phyloP scores from a whole-genome alignment of 2,888 invertebrate genomes.

The Ischnus inquisitorius region DNA sequence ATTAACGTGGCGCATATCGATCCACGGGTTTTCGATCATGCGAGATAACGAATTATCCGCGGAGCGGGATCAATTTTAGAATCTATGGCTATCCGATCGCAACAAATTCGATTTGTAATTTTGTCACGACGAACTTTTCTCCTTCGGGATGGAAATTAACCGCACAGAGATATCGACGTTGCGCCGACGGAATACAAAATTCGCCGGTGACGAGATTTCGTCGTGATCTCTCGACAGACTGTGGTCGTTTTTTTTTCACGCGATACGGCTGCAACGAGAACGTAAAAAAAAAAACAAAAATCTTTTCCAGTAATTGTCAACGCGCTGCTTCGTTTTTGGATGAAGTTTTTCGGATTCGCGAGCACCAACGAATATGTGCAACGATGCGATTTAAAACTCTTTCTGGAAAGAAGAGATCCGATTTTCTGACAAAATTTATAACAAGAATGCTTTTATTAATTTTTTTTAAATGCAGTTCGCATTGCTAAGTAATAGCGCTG shows the following conservation, averaged over 20 bases:
- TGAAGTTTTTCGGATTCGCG: too few species aligned
- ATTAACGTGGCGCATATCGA: slow-evolving; percentile 3
- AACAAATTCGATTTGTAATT: slow-evolving; percentile 15
- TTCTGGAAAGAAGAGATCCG: too few species aligned
- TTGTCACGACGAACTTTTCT: slow-evolving; percentile 3
- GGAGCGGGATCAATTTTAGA: background rate
- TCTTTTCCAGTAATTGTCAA: too few species aligned
- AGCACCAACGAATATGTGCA: too few species aligned
- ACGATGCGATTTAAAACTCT: too few species aligned
- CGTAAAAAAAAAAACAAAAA: background rate
- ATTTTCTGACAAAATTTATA: too few species aligned
- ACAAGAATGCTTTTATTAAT: too few species aligned
- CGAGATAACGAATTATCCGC: slow-evolving; percentile 28
- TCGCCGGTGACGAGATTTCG: background rate
- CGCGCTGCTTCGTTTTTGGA: too few species aligned
- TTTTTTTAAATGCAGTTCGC: too few species aligned
- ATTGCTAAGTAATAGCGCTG: too few species aligned
- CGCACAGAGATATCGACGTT: background rate
- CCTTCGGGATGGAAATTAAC: background rate
- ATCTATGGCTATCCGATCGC: background rate
- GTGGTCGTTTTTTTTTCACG: background rate
- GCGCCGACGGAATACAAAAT: background rate
- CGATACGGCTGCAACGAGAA: background rate
- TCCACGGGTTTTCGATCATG: slow-evolving; percentile 30
- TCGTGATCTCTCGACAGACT: background rate